Evolutionary conservation across 2,888 invertebrate genomes (phyloP).

Genomic region (Arge pagana): DNA sequence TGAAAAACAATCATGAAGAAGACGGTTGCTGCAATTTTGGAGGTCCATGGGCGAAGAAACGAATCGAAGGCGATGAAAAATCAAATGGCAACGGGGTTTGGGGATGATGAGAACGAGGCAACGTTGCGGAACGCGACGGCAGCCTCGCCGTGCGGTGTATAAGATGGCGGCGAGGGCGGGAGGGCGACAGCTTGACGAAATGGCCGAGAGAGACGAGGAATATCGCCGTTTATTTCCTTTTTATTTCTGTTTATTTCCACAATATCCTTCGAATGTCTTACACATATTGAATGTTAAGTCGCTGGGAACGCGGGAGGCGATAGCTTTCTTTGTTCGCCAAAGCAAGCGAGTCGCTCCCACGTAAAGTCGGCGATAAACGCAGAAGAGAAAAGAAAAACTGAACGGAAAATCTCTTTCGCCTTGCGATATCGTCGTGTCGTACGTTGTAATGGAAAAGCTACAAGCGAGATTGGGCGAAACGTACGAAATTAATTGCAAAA

Average conservation of each 20-base stretch:
- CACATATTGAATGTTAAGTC: constrained; percentile 23
- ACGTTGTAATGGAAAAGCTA: too few species aligned
- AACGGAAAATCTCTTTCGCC: too few species aligned
- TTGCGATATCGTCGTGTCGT: too few species aligned
- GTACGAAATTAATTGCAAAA: too few species aligned
- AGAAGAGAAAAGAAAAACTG: too few species aligned
- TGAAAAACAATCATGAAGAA: too few species aligned
- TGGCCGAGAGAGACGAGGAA: constrained; percentile 11
- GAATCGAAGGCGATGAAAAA: too few species aligned
- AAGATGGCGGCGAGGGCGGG: constrained; percentile 10
- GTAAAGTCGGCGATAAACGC: constrained; percentile 9
- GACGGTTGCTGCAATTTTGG: too few species aligned
- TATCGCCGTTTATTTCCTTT: constrained; percentile 19
- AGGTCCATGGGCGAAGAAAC: too few species aligned
- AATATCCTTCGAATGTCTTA: constrained; percentile 16
- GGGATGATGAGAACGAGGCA: not conserved
- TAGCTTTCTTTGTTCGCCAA: not conserved
- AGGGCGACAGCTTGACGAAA: constrained; percentile 21
- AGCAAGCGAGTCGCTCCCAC: not conserved
- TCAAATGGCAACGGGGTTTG: too few species aligned
- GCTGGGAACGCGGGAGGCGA: not conserved
- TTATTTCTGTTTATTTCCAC: constrained; percentile 25
- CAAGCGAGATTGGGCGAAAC: too few species aligned
- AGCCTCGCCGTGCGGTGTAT: not conserved
- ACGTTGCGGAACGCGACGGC: constrained; percentile 1